These are phyloP conservation scores for Corapipo altera DNA, from an alignment of 2,113 vertebrate genomes.

Conservation along the genomic window DNA sequence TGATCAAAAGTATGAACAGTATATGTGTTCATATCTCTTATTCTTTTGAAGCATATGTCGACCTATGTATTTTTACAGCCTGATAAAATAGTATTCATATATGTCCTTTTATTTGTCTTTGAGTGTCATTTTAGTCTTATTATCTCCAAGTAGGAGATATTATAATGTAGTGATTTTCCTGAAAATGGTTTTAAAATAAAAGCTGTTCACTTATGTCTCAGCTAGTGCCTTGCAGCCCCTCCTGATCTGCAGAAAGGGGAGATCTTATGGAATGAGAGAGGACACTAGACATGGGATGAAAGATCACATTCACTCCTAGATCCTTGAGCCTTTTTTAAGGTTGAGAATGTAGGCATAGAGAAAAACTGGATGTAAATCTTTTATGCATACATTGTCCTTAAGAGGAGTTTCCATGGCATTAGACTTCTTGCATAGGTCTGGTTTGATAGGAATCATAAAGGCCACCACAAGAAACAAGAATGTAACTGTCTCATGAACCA, in stretches of 20 bases:
- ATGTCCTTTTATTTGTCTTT: neutral
- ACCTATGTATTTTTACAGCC: neutral
- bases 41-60: neutral
- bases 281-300: neutral
- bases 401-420: neutral
- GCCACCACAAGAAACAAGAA: neutral
- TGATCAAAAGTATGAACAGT: neutral
- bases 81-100: neutral
- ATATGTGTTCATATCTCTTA: neutral
- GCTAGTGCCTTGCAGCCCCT: neutral
- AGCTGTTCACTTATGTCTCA: neutral
- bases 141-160: neutral
- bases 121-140: neutral
- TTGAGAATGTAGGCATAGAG: neutral
- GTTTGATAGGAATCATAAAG: neutral
- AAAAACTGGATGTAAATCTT: neutral
- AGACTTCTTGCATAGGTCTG: neutral
- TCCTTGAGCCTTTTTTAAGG: neutral
- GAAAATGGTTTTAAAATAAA: neutral
- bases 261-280: neutral
- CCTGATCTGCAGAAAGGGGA: neutral
- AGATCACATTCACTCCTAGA: neutral
- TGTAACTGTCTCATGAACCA: fast-evolving
- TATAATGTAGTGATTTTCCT: neutral
- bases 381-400: neutral